A percentile compares a stretch with the other conserved stretches of the same genome.
Evolutionary conservation across 2,113 vertebrate genomes (phyloP).

Genomic region (Uria aalge): DNA sequence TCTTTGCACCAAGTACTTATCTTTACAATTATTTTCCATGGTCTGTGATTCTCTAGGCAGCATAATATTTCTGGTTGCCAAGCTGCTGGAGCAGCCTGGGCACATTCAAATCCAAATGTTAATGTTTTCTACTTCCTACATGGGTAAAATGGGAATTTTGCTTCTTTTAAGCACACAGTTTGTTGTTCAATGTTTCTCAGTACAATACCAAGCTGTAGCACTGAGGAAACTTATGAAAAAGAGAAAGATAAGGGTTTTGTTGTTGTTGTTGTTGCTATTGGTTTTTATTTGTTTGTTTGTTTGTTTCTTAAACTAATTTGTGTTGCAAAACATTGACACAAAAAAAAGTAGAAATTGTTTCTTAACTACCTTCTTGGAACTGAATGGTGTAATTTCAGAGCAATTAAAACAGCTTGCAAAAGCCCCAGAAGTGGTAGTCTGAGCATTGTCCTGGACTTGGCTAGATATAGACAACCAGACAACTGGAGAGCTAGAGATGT

Average conservation of each 20-base stretch:
- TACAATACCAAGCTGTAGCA: not conserved
- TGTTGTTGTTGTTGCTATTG: not conserved
- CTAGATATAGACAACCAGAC: not conserved
- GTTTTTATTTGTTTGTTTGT: not conserved
- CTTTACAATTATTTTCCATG: slow-evolving; percentile 41
- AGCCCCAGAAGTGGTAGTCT: not conserved
- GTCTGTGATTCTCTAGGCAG: slow-evolving; percentile 29
- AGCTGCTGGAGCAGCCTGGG: not conserved
- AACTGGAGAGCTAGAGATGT: not conserved
- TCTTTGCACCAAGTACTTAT: slow-evolving; percentile 23
- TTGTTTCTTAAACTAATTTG: not conserved
- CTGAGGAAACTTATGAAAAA: not conserved
- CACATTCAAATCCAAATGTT: not conserved
- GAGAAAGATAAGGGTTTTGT: not conserved
- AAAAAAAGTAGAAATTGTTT: not conserved
- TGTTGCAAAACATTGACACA: not conserved
- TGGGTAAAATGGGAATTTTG: not conserved
- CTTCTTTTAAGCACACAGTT: not conserved
- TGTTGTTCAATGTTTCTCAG: not conserved
- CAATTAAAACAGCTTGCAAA: not conserved
- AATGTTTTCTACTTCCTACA: not conserved
- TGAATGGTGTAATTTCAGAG: not conserved
- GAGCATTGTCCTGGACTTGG: not conserved
- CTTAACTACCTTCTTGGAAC: not conserved
- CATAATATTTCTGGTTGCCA: slow-evolving; percentile 26